Evolutionary conservation across 1,140 invertebrate genomes (phyloP).

Genomic region (Nilaparvata lugens): DNA sequence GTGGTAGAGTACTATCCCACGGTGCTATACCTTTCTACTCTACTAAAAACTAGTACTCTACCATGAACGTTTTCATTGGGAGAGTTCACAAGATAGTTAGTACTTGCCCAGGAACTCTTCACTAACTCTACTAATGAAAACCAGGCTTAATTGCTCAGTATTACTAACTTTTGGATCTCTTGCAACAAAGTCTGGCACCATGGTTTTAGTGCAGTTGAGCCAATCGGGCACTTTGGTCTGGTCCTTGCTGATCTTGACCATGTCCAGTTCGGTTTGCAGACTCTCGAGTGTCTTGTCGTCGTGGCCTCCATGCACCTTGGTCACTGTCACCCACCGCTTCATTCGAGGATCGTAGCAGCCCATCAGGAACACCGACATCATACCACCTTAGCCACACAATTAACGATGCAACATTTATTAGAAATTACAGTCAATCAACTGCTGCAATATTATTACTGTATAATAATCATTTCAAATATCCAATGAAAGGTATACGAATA

Average conservation of each 20-base stretch:
- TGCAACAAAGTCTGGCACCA: slow-evolving; percentile 84
- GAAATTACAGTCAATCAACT: no score
- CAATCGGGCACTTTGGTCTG: slow-evolving; percentile 58
- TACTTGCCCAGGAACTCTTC: no score
- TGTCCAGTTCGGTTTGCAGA: slow-evolving; percentile 56
- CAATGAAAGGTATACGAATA: background rate
- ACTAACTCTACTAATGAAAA: no score
- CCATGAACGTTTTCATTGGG: no score
- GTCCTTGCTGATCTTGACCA: slow-evolving; percentile 77
- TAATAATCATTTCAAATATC: no score
- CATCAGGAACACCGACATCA: slow-evolving; percentile 90
- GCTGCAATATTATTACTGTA: no score
- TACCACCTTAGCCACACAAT: slow-evolving; percentile 61
- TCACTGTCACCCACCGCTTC: slow-evolving; percentile 76
- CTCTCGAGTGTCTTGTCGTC: slow-evolving; percentile 74
- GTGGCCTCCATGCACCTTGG: slow-evolving; percentile 76
- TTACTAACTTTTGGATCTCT: slow-evolving; percentile 57
- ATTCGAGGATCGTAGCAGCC: slow-evolving; percentile 65
- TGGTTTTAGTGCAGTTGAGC: slow-evolving; percentile 70
- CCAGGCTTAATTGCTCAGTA: no score
- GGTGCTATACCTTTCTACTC: no score
- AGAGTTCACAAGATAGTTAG: no score
- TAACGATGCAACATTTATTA: slow-evolving; percentile 9
- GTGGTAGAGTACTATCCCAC: no score
- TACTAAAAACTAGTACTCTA: no score